phyloP scores from a whole-genome alignment of 2,113 vertebrate species.

The Trogon melanurus region DNA sequence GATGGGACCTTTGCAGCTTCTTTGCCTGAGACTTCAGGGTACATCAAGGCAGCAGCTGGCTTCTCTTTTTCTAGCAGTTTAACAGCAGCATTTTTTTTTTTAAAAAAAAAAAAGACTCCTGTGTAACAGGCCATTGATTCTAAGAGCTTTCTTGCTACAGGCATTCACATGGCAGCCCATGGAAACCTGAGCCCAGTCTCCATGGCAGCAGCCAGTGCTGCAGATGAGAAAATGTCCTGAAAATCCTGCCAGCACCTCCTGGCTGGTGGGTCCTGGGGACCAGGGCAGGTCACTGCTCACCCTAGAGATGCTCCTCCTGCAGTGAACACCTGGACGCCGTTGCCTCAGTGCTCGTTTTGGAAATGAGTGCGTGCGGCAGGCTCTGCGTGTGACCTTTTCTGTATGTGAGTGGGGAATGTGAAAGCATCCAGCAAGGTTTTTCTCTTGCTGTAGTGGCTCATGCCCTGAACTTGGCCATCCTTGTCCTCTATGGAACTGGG shows the following conservation, averaged over 20 bases:
- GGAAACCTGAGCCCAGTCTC: neutral
- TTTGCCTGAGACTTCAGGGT: neutral
- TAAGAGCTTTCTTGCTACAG: neutral
- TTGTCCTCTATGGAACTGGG: neutral
- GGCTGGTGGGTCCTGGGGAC: fast-evolving
- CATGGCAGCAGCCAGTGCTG: neutral
- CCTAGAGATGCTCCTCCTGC: neutral
- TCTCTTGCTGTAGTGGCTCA: neutral
- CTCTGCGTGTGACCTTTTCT: too few species aligned
- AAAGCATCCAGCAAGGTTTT: neutral
- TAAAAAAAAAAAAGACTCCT: neutral
- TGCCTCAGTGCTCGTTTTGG: fast-evolving
- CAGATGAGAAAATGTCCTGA: neutral
- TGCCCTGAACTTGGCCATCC: neutral
- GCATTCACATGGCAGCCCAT: neutral
- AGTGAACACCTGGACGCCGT: fast-evolving
- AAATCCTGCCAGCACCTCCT: neutral
- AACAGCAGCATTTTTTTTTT: neutral
- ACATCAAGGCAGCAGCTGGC: too few species aligned
- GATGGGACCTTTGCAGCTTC: neutral
- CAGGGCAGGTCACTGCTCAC: neutral
- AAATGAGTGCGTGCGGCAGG: fast-evolving
- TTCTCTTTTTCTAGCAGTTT: neutral
- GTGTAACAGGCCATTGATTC: neutral
- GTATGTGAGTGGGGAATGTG: fast-evolving